Evolutionary conservation across 2,888 invertebrate species (phyloP).

Genomic region (Pyrgus malvae): DNA sequence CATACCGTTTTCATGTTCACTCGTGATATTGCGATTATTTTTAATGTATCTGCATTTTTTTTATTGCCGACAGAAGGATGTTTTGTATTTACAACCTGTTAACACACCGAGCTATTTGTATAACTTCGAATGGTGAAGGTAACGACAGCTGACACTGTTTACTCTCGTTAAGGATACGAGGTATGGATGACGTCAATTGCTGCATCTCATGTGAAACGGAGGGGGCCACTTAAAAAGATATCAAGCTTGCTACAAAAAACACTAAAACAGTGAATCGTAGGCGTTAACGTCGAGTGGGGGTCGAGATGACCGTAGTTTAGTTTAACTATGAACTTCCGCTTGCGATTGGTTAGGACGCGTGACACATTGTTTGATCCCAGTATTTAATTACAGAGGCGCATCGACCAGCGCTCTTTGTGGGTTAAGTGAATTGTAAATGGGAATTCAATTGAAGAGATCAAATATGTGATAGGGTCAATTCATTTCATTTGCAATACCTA

Average conservation of each 20-base stretch:
- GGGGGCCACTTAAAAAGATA: constrained; percentile 63
- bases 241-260: constrained; percentile 52
- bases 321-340: constrained; percentile 76
- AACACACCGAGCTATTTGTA: constrained; percentile 12
- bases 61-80: background rate
- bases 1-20: background rate
- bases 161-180: constrained; percentile 47
- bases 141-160: constrained; percentile 52
- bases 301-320: constrained; percentile 71
- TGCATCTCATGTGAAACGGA: constrained; percentile 55
- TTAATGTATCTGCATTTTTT: background rate
- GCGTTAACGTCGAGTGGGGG: constrained; percentile 59
- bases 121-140: constrained; percentile 1
- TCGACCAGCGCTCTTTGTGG: background rate
- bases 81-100: constrained; percentile 5
- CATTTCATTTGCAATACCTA: too few species aligned
- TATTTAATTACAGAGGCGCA: constrained; percentile 13
- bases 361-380: constrained; percentile 44
- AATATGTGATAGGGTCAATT: background rate
- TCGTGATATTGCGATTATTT: background rate
- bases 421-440: background rate
- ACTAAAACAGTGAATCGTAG: constrained; percentile 62
- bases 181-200: constrained; percentile 38
- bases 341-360: constrained; percentile 44
- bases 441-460: background rate